Base-by-base conservation (phyloP, 2,113 vertebrate species). In the Natator depressus region DNA sequence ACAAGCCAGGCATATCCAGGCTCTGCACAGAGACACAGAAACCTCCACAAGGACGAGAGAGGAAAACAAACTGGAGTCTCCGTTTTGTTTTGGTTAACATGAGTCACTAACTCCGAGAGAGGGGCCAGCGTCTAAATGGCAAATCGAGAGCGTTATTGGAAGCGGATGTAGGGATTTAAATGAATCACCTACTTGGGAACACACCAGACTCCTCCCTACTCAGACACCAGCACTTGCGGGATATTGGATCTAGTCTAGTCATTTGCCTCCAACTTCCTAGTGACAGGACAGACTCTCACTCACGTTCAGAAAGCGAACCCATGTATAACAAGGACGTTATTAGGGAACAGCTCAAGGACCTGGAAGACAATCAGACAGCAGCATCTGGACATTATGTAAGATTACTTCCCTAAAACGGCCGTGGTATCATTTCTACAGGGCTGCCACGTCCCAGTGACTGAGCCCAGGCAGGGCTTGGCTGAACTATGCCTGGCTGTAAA, bases 21-120 rank as follows among this genome's bases (percentile, higher is more conserved):
- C 91, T 96, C 93, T 62, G 84, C 93, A 93, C 82, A 51, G 87
- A 95, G 91, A 95, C 93, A 97, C 78, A 96, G 81, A 96, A 95
- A 93, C 87, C 93, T 96, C 95, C 80, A 89, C 31, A 10, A 82
- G 81, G 5, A 2, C 78, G 12, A 54, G 72, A 50, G 51, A 57
- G 50, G 20, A 86, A 4, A 12, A 55, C 11, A 75, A 87, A 78
- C 69, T 62, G 49, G 83, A 31, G 89, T 5, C 90, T 88, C 92
- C 86, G 95, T 84, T 96, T 84, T 97, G 96, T 94, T 97, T 90
- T 91, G 96, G 86, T 95, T 94, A 76, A 80, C 91, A 62, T 96
- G 95, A 97, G 89, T 97, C 96, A 97, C 91, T 78, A 50, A 78
- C 94, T 97, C 93, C 94, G 96, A 82, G 49, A 94, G 88, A 95